These are phyloP conservation scores for Bombyx huttoni DNA, from an alignment of 2,888 invertebrate genomes.

Conservation along the genomic window DNA sequence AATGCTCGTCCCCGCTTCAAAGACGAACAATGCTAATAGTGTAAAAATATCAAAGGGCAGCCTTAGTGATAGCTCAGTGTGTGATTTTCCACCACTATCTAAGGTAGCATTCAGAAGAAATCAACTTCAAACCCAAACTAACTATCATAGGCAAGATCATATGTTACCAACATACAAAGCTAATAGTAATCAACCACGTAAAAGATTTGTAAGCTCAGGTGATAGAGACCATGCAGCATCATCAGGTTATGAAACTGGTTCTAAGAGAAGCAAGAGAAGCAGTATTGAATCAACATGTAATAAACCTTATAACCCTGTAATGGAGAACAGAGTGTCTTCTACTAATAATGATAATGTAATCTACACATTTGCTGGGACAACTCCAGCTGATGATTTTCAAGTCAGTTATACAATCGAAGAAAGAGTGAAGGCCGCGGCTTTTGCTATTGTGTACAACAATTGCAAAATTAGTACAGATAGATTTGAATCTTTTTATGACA, in stretches of 20 bases:
- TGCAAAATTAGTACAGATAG: conserved; percentile 53
- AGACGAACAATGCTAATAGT: conserved; percentile 21
- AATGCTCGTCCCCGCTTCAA: conserved; percentile 38
- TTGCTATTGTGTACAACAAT: conserved; percentile 56
- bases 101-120: conserved; percentile 34
- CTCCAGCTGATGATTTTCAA: conserved; percentile 40
- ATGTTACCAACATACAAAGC: conserved; percentile 24
- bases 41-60: conserved; percentile 38
- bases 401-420: conserved; percentile 55
- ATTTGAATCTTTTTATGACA: conserved; percentile 51
- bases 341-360: conserved; percentile 49
- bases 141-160: conserved; percentile 25
- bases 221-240: conserved; percentile 47
- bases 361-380: conserved; percentile 45
- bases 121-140: conserved; percentile 28
- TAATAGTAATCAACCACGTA: conserved; percentile 30
- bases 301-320: conserved; percentile 43
- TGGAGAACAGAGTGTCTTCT: conserved; percentile 61
- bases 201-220: conserved; percentile 38
- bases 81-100: conserved; percentile 37
- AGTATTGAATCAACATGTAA: conserved; percentile 24
- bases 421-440: conserved; percentile 51
- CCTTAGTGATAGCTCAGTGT: conserved; percentile 56
- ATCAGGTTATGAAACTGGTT: conserved; percentile 46
- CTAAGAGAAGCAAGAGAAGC: conserved; percentile 34